These are phyloP conservation scores for Spinus olivaceus DNA, from an alignment of 2,797 vertebrate species.

Conservation along the genomic window DNA sequence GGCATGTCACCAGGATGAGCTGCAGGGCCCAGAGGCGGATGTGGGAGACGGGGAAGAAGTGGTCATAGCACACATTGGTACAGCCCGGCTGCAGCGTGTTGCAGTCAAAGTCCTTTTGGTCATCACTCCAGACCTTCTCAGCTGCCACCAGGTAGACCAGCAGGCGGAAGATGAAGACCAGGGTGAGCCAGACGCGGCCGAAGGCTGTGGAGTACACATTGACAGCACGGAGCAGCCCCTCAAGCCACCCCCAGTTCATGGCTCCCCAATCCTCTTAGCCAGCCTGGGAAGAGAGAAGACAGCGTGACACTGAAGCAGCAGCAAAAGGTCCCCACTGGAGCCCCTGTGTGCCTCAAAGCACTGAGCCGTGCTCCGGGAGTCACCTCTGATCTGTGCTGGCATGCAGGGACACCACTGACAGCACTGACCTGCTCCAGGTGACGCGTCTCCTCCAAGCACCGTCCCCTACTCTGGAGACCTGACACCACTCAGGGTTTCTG, in stretches of 20 bases:
- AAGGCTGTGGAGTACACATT: constrained; percentile 96
- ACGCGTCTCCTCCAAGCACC: accelerated
- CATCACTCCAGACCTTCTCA: constrained; percentile 91
- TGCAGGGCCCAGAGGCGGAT: constrained; percentile 96
- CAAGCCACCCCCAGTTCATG: constrained; percentile 94
- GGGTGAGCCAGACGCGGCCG: constrained; percentile 91
- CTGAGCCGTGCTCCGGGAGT: accelerated
- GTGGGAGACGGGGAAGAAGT: constrained; percentile 94
- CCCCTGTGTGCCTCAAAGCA: not conserved
- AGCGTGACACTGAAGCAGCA: accelerated
- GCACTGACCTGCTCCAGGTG: not conserved
- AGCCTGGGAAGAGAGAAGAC: not conserved
- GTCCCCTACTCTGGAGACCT: not conserved
- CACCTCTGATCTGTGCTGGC: not conserved
- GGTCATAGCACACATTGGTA: constrained; percentile 91
- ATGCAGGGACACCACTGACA: accelerated
- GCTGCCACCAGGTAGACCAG: constrained; percentile 94
- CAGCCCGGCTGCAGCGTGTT: constrained; percentile 94
- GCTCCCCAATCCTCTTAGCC: not conserved
- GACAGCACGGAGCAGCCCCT: constrained; percentile 88
- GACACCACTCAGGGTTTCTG: not conserved
- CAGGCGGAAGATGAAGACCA: constrained; percentile 94
- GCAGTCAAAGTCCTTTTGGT: constrained; percentile 93
- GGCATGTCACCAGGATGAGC: constrained; percentile 98
- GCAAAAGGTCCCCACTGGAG: accelerated